These are phyloP conservation scores for Temnothorax longispinosus DNA, from an alignment of 1,140 invertebrate genomes.

Conservation along the genomic window DNA sequence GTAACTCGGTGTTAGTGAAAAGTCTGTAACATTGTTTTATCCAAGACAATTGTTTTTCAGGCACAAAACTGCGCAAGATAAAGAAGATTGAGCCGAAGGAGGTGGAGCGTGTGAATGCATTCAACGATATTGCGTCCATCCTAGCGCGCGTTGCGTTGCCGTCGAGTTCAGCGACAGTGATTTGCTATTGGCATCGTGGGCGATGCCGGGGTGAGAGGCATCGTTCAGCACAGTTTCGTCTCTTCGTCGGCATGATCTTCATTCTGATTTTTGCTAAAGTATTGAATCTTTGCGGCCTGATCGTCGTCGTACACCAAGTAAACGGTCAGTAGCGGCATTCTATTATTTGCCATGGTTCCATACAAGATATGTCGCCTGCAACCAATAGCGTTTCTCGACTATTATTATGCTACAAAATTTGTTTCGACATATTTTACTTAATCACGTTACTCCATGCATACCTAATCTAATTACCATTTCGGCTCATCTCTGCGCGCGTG, in stretches of 20 bases:
- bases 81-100: constrained; percentile 95
- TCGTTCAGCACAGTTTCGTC: constrained; percentile 97
- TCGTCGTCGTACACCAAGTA: constrained; percentile 98
- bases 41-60: constrained; percentile 83
- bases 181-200: constrained; percentile 95
- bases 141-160: constrained; percentile 94
- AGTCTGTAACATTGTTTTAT: not conserved
- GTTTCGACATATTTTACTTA: constrained; percentile 80
- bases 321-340: constrained; percentile 71
- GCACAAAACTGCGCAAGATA: constrained; percentile 96
- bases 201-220: constrained; percentile 92
- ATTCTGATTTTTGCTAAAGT: constrained; percentile 99
- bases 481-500: constrained; percentile 74
- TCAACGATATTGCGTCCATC: constrained; percentile 98
- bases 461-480: constrained; percentile 63
- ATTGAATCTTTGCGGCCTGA: constrained; percentile 99
- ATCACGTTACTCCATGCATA: constrained; percentile 76
- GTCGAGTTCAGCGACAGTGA: constrained; percentile 98
- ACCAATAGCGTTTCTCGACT: constrained; percentile 77
- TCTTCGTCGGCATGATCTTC: constrained; percentile 99
- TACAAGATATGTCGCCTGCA: constrained; percentile 77
- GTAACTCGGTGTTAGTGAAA: not conserved
- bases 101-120: constrained; percentile 90
- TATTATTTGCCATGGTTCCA: constrained; percentile 63
- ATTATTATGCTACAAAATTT: constrained; percentile 73